Percentiles rank a stretch among this genome's conserved stretches.
Conservation (phyloP, 2,888 invertebrate genomes). For the Melinaea marsaeus region DNA sequence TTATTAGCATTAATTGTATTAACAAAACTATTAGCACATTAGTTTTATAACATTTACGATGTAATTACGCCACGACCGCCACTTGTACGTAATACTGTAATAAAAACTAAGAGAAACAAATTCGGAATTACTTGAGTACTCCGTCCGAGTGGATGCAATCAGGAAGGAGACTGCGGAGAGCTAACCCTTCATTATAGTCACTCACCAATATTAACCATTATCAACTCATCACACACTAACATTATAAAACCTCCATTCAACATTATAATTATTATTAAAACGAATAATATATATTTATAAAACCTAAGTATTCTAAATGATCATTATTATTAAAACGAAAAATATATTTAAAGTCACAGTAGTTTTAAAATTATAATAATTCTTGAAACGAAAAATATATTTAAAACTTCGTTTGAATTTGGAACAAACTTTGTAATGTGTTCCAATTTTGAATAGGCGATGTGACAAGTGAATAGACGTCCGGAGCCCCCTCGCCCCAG, state of each 20-base stretch:
- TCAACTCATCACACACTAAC: conserved; percentile 70
- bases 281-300: too few relatives aligned
- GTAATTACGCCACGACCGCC: conserved; percentile 29
- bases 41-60: conserved; percentile 33
- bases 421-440: conserved; percentile 24
- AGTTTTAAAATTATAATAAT: too few relatives aligned
- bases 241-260: conserved; percentile 60
- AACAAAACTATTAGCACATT: conserved; percentile 31
- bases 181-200: conserved; percentile 71
- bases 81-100: conserved; percentile 20
- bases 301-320: too few relatives aligned
- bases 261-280: conserved; percentile 45
- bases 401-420: background rate
- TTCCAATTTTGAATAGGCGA: conserved; percentile 55
- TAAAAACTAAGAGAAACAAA: conserved; percentile 46
- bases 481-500: conserved; percentile 51
- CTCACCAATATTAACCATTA: conserved; percentile 67
- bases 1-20: conserved; percentile 32
- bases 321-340: too few relatives aligned
- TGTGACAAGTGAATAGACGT: conserved; percentile 68
- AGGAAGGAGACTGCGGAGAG: conserved; percentile 61
- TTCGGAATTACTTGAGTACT: conserved; percentile 54
- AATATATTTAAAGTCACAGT: too few relatives aligned
- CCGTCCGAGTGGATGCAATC: conserved; percentile 52
- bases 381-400: too few relatives aligned